These are phyloP conservation scores for Acleris sparsana DNA, from an alignment of 2,888 invertebrate genomes.

Conservation along the genomic window DNA sequence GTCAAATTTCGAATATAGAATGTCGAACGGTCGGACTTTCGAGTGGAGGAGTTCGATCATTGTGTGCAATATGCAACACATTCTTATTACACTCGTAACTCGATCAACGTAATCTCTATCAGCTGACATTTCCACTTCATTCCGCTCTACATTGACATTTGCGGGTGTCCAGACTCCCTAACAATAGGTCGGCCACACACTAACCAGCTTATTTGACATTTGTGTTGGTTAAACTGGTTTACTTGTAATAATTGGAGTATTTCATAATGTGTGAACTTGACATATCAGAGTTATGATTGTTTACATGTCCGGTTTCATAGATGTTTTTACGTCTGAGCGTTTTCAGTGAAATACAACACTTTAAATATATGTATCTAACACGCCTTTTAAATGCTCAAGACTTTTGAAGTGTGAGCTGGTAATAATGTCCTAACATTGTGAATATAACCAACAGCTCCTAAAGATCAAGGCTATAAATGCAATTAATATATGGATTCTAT, in stretches of 20 bases:
- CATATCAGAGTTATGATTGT: constrained; percentile 1
- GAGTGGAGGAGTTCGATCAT: no score
- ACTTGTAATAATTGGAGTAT: constrained; percentile 6
- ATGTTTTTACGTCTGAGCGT: not conserved
- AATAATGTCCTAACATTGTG: no score
- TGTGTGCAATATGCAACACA: no score
- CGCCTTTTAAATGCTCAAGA: no score
- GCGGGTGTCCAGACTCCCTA: constrained; percentile 11
- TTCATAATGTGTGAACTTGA: constrained; percentile 15
- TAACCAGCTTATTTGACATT: constrained; percentile 28
- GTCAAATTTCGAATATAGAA: no score
- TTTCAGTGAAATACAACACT: not conserved
- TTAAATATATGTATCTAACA: no score
- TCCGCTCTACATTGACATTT: constrained; percentile 19
- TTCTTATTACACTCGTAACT: not conserved
- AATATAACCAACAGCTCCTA: no score
- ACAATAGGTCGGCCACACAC: constrained; percentile 2
- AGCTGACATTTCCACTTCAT: constrained; percentile 23
- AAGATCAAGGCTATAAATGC: no score
- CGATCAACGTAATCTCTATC: constrained; percentile 18
- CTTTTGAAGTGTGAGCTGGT: no score
- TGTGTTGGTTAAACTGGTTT: constrained; percentile 8
- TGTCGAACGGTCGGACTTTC: no score
- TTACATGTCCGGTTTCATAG: not conserved
- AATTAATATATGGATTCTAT: not conserved